Base-by-base conservation (phyloP, 2,888 invertebrate genomes). In the Uropetala carovei region DNA sequence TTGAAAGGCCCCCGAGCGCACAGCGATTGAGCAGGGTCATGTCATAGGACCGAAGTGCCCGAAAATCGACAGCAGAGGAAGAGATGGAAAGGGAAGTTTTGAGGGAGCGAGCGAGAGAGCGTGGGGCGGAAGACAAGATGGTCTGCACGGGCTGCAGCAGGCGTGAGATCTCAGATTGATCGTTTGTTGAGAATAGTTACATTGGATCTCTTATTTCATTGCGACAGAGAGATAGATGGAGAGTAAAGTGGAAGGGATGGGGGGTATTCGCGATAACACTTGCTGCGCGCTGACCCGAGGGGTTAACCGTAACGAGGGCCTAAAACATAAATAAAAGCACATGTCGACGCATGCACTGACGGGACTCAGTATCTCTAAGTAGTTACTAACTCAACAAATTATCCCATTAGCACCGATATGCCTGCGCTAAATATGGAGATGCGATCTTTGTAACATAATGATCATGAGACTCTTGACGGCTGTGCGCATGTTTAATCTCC, bases 181-280 rank as follows among this genome's bases (percentile, higher is more conserved):
- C 75, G 75, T 75, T 75, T 75, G 75, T 75, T 75, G 75, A 22
- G 27, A 86, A 89, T 89, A 43, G 89, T 89, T 89, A 89, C 89
- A 68, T 89, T 89, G 43, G 89, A 89, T 64, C 89, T 64, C 89
- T 68, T 86, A 86, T 89, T 89, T 30, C n/a, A 64, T 89, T 89
- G 89, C 89, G 89, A 89, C 64, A 89, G 64, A 64, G 89, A 64
- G 89, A 89, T 30, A 89, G 64, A 64, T 14, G 83, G 2, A 43
- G 64, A 43, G 30, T 11, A n/a, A 30, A 18, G 60, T n/a, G n/a
- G n/a, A n/a, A n/a, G n/a, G n/a, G n/a, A n/a, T n/a, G 86, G 86
- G 60, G 16, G 58, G 27, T 59, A 16, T 11, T 16, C 13, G 18
- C 60, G 60, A 68, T 59, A 86, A 86, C 27, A 68, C 43, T 43